These are phyloP conservation scores for Amphipyra berbera DNA, from an alignment of 2,888 invertebrate genomes.

Conservation along the genomic window DNA sequence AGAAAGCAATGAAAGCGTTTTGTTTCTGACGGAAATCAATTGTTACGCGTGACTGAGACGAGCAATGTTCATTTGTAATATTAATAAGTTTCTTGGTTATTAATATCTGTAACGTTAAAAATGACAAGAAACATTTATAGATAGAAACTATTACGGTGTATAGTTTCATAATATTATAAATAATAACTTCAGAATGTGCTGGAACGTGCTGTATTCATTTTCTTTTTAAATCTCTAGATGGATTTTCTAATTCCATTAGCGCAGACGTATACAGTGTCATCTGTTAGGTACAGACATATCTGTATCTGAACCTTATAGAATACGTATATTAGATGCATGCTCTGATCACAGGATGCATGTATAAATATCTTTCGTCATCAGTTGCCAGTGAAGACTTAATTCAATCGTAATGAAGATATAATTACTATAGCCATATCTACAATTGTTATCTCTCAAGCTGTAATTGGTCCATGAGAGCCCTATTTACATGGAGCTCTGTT, in stretches of 20 bases:
- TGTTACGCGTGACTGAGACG: constrained; percentile 4
- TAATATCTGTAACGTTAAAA: background rate
- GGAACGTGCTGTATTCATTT: background rate
- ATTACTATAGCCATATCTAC: constrained; percentile 41
- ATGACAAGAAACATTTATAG: constrained; percentile 13
- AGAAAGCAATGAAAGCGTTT: constrained; percentile 11
- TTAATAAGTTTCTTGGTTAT: too few species aligned
- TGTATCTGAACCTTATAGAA: too few species aligned
- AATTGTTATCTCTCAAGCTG: constrained; percentile 46
- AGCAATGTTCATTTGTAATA: background rate
- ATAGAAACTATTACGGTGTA: constrained; percentile 12
- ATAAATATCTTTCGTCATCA: constrained; percentile 15
- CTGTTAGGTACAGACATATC: too few species aligned
- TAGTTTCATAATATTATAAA: constrained; percentile 6
- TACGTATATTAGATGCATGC: background rate
- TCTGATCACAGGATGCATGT: too few species aligned
- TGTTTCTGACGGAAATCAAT: constrained; percentile 16
- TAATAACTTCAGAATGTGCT: constrained; percentile 1
- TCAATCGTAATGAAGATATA: constrained; percentile 41
- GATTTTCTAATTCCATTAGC: constrained; percentile 2
- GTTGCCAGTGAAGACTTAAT: constrained; percentile 8
- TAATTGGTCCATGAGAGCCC: constrained; percentile 55
- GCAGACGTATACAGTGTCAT: constrained; percentile 8
- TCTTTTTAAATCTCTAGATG: constrained; percentile 1
- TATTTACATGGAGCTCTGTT: constrained; percentile 53